Evolutionary conservation across 2,797 vertebrate species (phyloP).

Genomic region (Pagetopsis macropterus): DNA sequence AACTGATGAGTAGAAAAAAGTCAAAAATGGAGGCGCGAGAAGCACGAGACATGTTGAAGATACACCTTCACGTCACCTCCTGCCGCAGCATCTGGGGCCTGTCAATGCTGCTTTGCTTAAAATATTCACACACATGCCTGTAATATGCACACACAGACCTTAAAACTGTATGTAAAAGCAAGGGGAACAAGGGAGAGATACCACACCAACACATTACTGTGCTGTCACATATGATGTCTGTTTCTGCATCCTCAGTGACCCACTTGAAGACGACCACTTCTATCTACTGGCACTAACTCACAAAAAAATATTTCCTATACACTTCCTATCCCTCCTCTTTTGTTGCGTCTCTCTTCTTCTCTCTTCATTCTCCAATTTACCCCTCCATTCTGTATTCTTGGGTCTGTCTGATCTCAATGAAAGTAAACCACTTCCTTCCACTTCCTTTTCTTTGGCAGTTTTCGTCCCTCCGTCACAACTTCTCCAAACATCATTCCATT

Average conservation of each 20-base stretch:
- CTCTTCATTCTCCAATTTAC: slow-evolving; percentile 4
- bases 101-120: slow-evolving; percentile 44
- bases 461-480: background rate
- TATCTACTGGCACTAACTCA: slow-evolving; percentile 36
- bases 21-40: background rate
- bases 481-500: background rate
- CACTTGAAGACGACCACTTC: slow-evolving; percentile 46
- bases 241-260: slow-evolving; percentile 56
- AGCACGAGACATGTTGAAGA: background rate
- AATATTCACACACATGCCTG: background rate
- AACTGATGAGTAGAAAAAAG: slow-evolving; percentile 8
- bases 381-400: slow-evolving; percentile 3
- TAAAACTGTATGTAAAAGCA: slow-evolving; percentile 13
- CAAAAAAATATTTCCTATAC: slow-evolving; percentile 26
- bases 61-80: slow-evolving; percentile 38
- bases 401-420: slow-evolving; percentile 11
- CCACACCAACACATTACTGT: slow-evolving; percentile 8
- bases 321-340: slow-evolving; percentile 11
- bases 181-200: slow-evolving; percentile 23
- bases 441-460: slow-evolving; percentile 5
- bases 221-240: slow-evolving; percentile 44
- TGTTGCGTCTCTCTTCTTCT: slow-evolving; percentile 19
- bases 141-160: slow-evolving; percentile 6
- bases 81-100: slow-evolving; percentile 48
- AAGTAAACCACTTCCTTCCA: slow-evolving; percentile 9